Percentiles rank a stretch among this genome's conserved stretches.
phyloP scores from a whole-genome alignment of 2,888 invertebrate genomes.

The Apamea monoglypha region DNA sequence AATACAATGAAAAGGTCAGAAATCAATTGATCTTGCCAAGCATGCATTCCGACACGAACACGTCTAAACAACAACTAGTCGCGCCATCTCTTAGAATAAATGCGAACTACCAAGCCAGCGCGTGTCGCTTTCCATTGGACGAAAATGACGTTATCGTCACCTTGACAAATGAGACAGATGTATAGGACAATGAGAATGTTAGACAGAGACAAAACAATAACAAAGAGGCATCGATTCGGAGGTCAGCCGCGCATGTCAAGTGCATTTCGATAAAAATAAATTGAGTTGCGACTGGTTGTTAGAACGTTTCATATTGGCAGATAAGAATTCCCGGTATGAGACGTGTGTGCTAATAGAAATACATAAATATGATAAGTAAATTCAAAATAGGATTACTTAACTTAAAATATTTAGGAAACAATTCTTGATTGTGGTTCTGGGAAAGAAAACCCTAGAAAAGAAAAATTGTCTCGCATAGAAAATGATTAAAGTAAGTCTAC shows the following conservation, averaged over 20 bases:
- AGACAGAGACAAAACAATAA: constrained; percentile 84
- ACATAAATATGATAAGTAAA: not conserved
- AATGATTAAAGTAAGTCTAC: not conserved
- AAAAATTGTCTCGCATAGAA: too few species aligned
- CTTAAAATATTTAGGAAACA: too few species aligned
- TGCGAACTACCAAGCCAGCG: constrained; percentile 71
- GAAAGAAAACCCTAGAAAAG: not conserved
- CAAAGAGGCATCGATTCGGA: constrained; percentile 88
- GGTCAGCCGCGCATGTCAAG: constrained; percentile 88
- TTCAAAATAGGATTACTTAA: not conserved
- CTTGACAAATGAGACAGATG: constrained; percentile 71
- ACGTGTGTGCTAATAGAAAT: not conserved
- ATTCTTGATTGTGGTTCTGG: not conserved
- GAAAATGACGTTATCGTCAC: constrained; percentile 74
- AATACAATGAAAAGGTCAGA: constrained; percentile 63
- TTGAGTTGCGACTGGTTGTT: constrained; percentile 61
- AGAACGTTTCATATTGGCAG: constrained; percentile 39
- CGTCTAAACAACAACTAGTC: constrained; percentile 64
- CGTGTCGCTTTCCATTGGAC: constrained; percentile 74
- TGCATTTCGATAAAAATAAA: constrained; percentile 81
- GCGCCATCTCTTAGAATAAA: constrained; percentile 81
- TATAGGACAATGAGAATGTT: constrained; percentile 47
- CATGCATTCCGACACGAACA: constrained; percentile 40
- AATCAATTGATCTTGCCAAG: constrained; percentile 62
- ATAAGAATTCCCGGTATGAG: constrained; percentile 18